phyloP scores from a whole-genome alignment of 1,140 invertebrate genomes.

The Drosophila lini region DNA sequence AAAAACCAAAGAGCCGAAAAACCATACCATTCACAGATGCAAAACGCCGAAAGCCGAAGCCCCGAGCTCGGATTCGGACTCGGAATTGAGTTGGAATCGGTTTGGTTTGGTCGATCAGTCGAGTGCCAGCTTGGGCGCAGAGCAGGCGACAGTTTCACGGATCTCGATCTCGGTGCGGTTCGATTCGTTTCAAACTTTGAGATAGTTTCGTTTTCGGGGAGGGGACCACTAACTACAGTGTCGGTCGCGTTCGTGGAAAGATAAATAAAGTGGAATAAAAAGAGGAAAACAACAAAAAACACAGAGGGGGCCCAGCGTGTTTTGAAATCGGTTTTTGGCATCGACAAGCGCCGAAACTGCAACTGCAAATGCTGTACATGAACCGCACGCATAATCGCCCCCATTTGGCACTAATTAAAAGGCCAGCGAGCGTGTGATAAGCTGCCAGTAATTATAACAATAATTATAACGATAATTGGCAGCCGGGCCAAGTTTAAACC shows the following conservation, averaged over 20 bases:
- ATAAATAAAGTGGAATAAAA: conserved; percentile 47
- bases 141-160: conserved; percentile 59
- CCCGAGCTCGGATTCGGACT: conserved; percentile 40
- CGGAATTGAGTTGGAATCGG: conserved; percentile 18
- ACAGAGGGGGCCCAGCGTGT: conserved; percentile 44
- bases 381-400: conserved; percentile 32
- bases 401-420: conserved; percentile 53
- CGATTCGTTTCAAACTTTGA: conserved; percentile 5
- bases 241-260: conserved; percentile 51
- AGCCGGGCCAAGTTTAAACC: conserved; percentile 1
- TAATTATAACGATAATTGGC: conserved; percentile 14
- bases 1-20: conserved; percentile 42
- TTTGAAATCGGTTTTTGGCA: conserved; percentile 56
- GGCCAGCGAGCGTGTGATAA: conserved; percentile 57
- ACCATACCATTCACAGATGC: conserved; percentile 19
- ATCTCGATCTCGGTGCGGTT: conserved; percentile 13
- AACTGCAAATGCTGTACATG: conserved; percentile 43
- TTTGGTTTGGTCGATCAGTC: conserved; percentile 50
- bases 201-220: conserved; percentile 35
- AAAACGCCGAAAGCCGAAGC: conserved; percentile 17
- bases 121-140: conserved; percentile 70
- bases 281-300: conserved; percentile 9
- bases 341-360: conserved; percentile 38
- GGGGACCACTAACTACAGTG: conserved; percentile 11
- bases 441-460: conserved; percentile 3